Evolutionary conservation across 2,113 vertebrate genomes (phyloP), one percentile per base, ranked within the genome.

Genomic region (Oceanites oceanicus): DNA sequence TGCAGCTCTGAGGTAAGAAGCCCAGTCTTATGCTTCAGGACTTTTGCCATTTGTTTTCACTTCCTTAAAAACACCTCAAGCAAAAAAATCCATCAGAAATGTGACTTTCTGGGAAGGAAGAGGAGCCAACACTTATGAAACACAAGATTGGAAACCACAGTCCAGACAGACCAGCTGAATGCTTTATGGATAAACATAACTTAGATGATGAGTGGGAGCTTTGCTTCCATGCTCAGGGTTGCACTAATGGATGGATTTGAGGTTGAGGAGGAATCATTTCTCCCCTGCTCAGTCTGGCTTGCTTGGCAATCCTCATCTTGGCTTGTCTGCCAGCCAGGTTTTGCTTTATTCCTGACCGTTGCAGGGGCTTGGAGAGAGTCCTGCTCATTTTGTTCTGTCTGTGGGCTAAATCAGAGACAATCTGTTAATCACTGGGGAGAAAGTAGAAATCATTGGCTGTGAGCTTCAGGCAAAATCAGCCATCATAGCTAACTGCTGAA

Each of bases 21-120:
- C 55, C 34, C 30, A 49, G 21, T 84, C 40, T 50, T 40, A n/a
- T 10, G 42, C 44, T 86, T 73, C 86, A 84, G 65, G 72, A 50
- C 40, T 89, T 86, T 92, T 81, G 59, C 68, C 38, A 61, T 80
- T 95, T 92, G n/a, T 83, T 94, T 76, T 86, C 11, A 23, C 72
- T 91, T 96, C 58, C 78, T 87, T 78, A 62, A 85, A 95, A 96
- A 85, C 82, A 79, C 67, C 66, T 95, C 44, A 42, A 62, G 67
- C 71, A 72, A 59, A 18, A 18, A 88, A 86, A 76, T 94, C 40
- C 83, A 56, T 76, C 58, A 86, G 83, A 92, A 88, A 72, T 65
- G 49, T 47, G 58, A 86, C 79, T 94, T 95, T 66, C 67, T 86
- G 67, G 75, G 66, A n/a, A n/a, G 91, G 83, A 79, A 92, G 79